phyloP scores from a whole-genome alignment of 2,888 invertebrate genomes.

The Carcina quercana region DNA sequence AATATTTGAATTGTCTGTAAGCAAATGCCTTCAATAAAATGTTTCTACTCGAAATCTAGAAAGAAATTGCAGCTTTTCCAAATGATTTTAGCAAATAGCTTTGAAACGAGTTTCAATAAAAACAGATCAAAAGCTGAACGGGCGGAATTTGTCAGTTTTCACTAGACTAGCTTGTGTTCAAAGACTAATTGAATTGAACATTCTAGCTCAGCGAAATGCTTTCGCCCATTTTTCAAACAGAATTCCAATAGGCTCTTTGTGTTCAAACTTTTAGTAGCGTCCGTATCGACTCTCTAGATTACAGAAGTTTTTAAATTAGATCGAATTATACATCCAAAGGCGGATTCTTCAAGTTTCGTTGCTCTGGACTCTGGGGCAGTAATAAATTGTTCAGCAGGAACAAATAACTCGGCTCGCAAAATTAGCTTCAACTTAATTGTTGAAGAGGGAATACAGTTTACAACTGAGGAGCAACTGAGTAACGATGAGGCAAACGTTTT shows the following conservation, averaged over 20 bases:
- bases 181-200: no score
- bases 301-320: conserved; percentile 45
- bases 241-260: background rate
- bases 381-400: conserved; percentile 55
- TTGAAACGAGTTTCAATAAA: no score
- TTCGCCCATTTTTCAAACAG: no score
- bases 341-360: conserved; percentile 47
- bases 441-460: conserved; percentile 43
- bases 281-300: conserved; percentile 31
- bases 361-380: conserved; percentile 35
- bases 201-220: no score
- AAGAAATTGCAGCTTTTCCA: no score
- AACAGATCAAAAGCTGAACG: no score
- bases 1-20: no score
- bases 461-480: conserved; percentile 18
- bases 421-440: conserved; percentile 53
- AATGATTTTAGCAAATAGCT: no score
- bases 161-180: no score
- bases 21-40: no score
- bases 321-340: conserved; percentile 46
- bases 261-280: conserved; percentile 8
- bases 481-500: background rate
- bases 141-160: no score
- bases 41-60: no score
- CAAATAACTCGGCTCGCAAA: conserved; percentile 50